Evolutionary conservation across 2,797 vertebrate genomes (phyloP).

Genomic region (Spinibarbus caldwelli): DNA sequence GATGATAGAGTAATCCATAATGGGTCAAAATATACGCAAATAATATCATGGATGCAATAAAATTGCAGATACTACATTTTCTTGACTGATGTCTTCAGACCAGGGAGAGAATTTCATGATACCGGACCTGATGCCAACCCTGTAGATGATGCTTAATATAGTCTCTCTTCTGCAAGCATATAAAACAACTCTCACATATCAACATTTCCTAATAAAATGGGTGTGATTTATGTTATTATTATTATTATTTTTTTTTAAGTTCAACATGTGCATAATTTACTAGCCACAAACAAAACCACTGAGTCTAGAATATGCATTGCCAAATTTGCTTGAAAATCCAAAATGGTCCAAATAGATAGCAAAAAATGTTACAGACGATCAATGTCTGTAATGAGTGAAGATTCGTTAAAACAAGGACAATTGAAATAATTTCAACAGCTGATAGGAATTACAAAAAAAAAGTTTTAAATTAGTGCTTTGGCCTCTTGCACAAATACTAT

Average conservation of each 20-base stretch:
- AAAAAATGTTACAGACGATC: background rate
- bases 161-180: background rate
- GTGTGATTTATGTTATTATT: constrained; percentile 19
- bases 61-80: background rate
- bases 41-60: background rate
- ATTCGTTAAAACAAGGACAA: background rate
- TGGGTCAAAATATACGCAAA: constrained; percentile 1
- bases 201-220: background rate
- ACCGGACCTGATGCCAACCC: background rate
- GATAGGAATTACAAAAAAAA: constrained; percentile 6
- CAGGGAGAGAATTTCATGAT: background rate
- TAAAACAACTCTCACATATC: constrained; percentile 2
- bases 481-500: constrained; percentile 53
- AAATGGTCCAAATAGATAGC: background rate
- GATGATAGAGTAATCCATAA: constrained; percentile 31
- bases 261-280: constrained; percentile 24
- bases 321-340: background rate
- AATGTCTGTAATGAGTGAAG: background rate
- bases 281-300: constrained; percentile 36
- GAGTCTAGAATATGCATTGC: background rate
- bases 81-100: background rate
- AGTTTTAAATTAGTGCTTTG: constrained; percentile 47
- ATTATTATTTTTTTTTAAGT: background rate
- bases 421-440: background rate
- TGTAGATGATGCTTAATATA: too few relatives aligned